Evolutionary conservation across 2,797 vertebrate species (phyloP).

Genomic region (Macroramphosus scolopax): DNA sequence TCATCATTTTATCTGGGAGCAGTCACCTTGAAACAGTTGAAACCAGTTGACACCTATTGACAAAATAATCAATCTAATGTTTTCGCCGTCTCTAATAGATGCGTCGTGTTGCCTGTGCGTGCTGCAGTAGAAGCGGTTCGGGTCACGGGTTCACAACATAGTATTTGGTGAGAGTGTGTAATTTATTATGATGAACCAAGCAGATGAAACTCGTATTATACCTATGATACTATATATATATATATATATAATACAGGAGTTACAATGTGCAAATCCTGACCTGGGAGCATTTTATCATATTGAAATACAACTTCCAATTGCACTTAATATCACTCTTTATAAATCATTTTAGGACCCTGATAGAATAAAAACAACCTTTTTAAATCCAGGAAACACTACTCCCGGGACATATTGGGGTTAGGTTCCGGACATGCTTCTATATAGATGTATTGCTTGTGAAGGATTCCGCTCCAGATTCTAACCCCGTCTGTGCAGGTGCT

Average conservation of each 20-base stretch:
- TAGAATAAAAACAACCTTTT: neutral
- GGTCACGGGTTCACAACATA: too few relatives aligned
- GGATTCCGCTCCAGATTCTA: too few relatives aligned
- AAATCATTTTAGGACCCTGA: neutral
- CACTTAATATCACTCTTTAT: neutral
- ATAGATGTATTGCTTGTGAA: neutral
- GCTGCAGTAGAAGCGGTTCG: too few relatives aligned
- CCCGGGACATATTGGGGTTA: too few relatives aligned
- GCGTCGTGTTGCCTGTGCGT: too few relatives aligned
- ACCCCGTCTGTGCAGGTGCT: too few relatives aligned
- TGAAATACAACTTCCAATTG: slow-evolving; percentile 12
- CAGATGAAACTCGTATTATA: slow-evolving; percentile 20
- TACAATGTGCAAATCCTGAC: neutral
- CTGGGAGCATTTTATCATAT: slow-evolving; percentile 6
- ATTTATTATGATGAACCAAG: slow-evolving; percentile 33
- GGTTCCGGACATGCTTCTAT: neutral
- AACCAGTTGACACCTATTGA: slow-evolving; percentile 12
- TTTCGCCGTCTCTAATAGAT: too few relatives aligned
- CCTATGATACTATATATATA: slow-evolving; percentile 4
- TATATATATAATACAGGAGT: slow-evolving; percentile 2
- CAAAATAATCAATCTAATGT: too few relatives aligned
- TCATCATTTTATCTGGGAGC: slow-evolving; percentile 8
- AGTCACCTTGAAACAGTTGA: slow-evolving; percentile 28
- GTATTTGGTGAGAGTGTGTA: neutral
- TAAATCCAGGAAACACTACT: neutral